Conservation (phyloP, 2,797 vertebrate genomes). For the Tenualosa thibaudeaui region DNA sequence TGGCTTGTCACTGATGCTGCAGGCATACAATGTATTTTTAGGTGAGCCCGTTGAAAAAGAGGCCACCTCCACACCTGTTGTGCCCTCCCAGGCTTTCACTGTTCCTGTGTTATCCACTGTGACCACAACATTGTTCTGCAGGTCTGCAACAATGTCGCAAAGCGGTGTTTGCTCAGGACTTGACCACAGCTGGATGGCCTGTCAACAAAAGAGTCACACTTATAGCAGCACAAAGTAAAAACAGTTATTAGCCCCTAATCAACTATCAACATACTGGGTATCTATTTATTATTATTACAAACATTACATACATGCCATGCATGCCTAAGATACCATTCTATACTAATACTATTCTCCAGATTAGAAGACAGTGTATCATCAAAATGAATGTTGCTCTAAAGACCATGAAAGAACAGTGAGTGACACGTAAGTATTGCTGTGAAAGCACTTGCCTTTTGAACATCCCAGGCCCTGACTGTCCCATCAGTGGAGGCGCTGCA, state of each 20-base stretch:
- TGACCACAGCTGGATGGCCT: slow-evolving; percentile 75
- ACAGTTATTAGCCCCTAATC: no score
- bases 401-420: not conserved
- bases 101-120: slow-evolving; percentile 66
- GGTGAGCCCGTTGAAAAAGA: slow-evolving; percentile 59
- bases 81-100: slow-evolving; percentile 70
- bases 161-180: slow-evolving; percentile 72
- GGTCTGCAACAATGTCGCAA: slow-evolving; percentile 62
- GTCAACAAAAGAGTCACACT: slow-evolving; percentile 10
- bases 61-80: slow-evolving; percentile 64
- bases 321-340: no score
- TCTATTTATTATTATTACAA: no score
- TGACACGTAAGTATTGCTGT: not conserved
- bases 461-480: slow-evolving; percentile 75
- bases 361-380: no score
- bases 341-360: no score
- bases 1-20: slow-evolving; percentile 54
- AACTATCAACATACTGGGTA: no score
- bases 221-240: no score
- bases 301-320: no score
- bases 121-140: slow-evolving; percentile 59
- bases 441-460: slow-evolving; percentile 62
- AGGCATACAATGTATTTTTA: slow-evolving; percentile 64
- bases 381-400: no score
- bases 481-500: slow-evolving; percentile 77